Evolutionary conservation across 2,888 invertebrate species (phyloP), one percentile per base, ranked within the genome.

Genomic region (Frankliniella fusca): DNA sequence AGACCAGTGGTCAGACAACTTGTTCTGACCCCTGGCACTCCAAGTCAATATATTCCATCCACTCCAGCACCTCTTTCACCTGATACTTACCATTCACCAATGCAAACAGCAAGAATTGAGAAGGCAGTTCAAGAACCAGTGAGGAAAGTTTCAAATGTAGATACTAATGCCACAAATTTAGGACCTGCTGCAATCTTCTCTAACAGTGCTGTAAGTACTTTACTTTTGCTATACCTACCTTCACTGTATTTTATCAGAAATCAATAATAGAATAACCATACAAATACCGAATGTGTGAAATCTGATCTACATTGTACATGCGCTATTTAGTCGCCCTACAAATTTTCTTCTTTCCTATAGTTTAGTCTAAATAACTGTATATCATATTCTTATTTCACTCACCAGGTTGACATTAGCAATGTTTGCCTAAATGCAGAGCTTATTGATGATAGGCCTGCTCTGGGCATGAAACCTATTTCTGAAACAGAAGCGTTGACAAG

Each of bases 371-470:
- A 38, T 38, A 38, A 38, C 38, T 5, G 5, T 38, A 38, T 3
- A 15, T 18, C 11, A 38, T 80, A 54, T n/a, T n/a, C 27, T 76
- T 27, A 10, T 76, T 3, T 76, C 11, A 38, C 2, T 28, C 61
- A 80, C 28, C 82, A 85, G 85, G 85, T 95, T 3, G 94, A 94
- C 86, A 88, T 95, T 81, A 94, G 95, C 85, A 95, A 94, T 86
- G 94, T 94, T 10, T 94, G 93, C 85, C 89, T 96, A 18, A 95
- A 95, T 86, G 95, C 96, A 86, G 93, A 93, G 85, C 88, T 93
- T 82, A 86, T 92, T 50, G 90, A 91, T 87, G 90, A 86, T 38
- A 90, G 89, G 84, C 88, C 89, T 81, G 89, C 89, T 85, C 89
- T 88, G 83, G 90, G 90, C 85, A 61, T 83, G 49, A 84, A 84